These are phyloP conservation scores for Gobiocypris rarus DNA, from an alignment of 2,113 vertebrate species.

Conservation along the genomic window DNA sequence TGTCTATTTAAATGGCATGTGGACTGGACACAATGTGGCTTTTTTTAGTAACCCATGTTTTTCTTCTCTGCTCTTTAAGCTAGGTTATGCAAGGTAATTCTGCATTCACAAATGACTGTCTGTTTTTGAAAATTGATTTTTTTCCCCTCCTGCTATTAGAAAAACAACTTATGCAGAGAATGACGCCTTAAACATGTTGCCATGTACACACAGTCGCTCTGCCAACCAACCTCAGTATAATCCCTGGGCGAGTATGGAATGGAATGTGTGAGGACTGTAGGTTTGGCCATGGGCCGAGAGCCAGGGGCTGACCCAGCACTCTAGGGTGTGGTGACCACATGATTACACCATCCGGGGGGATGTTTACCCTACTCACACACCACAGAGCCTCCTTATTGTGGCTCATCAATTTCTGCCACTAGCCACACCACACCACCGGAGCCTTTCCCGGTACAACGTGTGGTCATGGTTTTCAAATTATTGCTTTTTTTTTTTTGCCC, in stretches of 20 bases:
- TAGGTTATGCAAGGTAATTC: constrained; percentile 33
- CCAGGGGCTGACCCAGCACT: constrained; percentile 50
- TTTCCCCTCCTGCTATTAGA: neutral
- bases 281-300: constrained; percentile 41
- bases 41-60: neutral
- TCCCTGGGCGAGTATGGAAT: constrained; percentile 25
- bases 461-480: constrained; percentile 20
- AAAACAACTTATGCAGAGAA: constrained; percentile 15
- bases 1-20: neutral
- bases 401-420: constrained; percentile 24
- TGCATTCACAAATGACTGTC: neutral
- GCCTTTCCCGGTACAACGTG: neutral
- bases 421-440: constrained; percentile 17
- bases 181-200: neutral
- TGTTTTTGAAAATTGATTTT: neutral
- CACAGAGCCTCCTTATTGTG: constrained; percentile 40
- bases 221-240: constrained; percentile 15
- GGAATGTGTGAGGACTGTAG: constrained; percentile 55
- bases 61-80: neutral
- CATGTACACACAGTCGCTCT: neutral
- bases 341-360: constrained; percentile 51
- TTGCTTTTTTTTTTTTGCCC: neutral
- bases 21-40: neutral
- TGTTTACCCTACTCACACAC: constrained; percentile 53
- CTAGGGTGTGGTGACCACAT: constrained; percentile 52